Evolutionary conservation across 1,140 invertebrate species (phyloP).

Genomic region (Bradysia coprophila): DNA sequence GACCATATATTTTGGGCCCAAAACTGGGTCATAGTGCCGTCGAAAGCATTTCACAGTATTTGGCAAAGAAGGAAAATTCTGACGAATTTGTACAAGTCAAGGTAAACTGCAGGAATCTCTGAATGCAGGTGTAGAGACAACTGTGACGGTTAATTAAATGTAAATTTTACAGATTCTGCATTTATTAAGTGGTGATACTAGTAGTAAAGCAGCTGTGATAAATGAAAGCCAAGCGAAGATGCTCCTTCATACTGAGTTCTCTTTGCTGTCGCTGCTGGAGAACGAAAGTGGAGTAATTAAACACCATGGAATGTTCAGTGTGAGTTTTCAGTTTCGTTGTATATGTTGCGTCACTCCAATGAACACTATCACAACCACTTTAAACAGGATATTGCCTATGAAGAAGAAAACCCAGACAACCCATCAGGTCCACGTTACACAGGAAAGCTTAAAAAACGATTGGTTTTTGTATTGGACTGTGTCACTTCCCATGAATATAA

Average conservation of each 20-base stretch:
- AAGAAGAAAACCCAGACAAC: constrained; percentile 34
- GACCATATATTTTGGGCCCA: constrained; percentile 52
- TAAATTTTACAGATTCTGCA: not conserved
- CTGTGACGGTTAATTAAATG: too few relatives aligned
- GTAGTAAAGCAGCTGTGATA: not conserved
- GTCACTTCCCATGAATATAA: constrained; percentile 43
- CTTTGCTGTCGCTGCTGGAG: constrained; percentile 47
- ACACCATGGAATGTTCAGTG: constrained; percentile 65
- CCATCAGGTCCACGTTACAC: constrained; percentile 32
- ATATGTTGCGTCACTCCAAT: not conserved
- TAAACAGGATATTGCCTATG: constrained; percentile 44
- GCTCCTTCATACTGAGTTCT: constrained; percentile 65
- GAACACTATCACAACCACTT: not conserved
- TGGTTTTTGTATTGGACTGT: constrained; percentile 63
- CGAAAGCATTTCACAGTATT: constrained; percentile 58
- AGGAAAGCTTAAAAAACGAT: constrained; percentile 36
- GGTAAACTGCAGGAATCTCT: constrained; percentile 29
- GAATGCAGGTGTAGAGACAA: too few relatives aligned
- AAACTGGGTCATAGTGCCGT: constrained; percentile 55
- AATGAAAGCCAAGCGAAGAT: constrained; percentile 54
- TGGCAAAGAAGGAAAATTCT: constrained; percentile 51
- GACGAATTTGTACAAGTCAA: constrained; percentile 63
- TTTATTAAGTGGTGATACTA: not conserved
- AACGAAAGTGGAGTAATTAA: constrained; percentile 58
- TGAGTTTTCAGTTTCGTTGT: constrained; percentile 16